Evolutionary conservation across 2,113 vertebrate species (phyloP).

Genomic region (human): GRCh38 chr7:122509501-122510000

Average conservation of each 20-base stretch:
- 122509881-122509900: slow-evolving; percentile 26
- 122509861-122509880: not conserved
- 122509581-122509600: not conserved
- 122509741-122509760: not conserved
- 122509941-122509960: not conserved
- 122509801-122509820: not conserved
- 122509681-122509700: not conserved
- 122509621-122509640: not conserved
- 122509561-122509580: not conserved
- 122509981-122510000: not conserved
- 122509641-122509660: not conserved
- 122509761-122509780: not conserved
- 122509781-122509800: not conserved
- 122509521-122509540: not conserved
- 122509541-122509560: not conserved
- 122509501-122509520: not conserved
- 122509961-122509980: not conserved
- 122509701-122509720: not conserved
- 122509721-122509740: not conserved
- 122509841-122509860: slow-evolving; percentile 22
- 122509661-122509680: not conserved
- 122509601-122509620: not conserved
- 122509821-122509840: not conserved
- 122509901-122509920: not conserved
- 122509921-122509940: not conserved